These are phyloP conservation scores for Drosophila rellima DNA, from an alignment of 2,888 invertebrate genomes.

Conservation along the genomic window DNA sequence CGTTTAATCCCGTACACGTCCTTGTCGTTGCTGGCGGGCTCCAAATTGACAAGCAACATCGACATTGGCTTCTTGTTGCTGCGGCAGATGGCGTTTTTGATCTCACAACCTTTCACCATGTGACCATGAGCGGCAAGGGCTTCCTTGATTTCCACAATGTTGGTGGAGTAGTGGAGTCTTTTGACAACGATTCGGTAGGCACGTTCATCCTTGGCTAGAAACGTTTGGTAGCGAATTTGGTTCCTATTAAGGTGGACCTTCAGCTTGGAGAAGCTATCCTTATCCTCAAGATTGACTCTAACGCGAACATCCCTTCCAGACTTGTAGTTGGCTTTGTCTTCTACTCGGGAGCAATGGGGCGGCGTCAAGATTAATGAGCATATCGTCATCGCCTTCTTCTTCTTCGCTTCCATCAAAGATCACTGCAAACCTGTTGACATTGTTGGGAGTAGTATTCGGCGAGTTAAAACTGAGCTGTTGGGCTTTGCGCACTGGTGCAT, in stretches of 20 bases:
- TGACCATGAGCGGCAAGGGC: not conserved
- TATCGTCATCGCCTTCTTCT: too few species aligned
- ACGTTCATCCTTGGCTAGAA: not conserved
- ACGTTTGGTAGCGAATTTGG: not conserved
- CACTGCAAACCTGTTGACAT: too few species aligned
- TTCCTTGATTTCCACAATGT: not conserved
- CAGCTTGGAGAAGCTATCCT: not conserved
- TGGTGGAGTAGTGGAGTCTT: not conserved
- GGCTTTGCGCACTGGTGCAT: too few species aligned
- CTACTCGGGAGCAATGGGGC: not conserved
- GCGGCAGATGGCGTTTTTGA: not conserved
- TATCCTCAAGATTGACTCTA: not conserved
- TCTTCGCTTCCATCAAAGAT: too few species aligned
- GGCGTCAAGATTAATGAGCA: too few species aligned
- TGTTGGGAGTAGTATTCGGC: too few species aligned
- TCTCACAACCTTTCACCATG: not conserved
- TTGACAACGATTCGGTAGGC: not conserved
- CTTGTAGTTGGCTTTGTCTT: not conserved
- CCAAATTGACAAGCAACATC: not conserved
- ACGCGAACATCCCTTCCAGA: too few species aligned
- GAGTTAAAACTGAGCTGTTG: too few species aligned
- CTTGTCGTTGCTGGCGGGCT: not conserved
- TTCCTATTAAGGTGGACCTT: rapidly evolving
- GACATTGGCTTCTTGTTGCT: not conserved
- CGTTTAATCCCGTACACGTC: not conserved